phyloP scores from a whole-genome alignment of 2,888 invertebrate species.

The Nomada ruficornis region DNA sequence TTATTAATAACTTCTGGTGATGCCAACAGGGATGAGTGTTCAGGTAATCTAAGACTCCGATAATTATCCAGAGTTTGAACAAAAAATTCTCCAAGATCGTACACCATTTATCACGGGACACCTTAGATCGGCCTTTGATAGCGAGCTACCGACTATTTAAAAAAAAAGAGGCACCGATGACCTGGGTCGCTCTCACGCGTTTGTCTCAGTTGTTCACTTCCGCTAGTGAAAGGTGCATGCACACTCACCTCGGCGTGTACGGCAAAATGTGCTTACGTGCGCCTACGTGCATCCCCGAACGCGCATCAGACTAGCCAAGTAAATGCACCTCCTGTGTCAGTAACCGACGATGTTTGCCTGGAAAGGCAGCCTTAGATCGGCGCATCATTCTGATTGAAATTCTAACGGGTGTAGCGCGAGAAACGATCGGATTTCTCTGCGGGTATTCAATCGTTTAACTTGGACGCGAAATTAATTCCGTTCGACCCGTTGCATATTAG shows the following conservation, averaged over 20 bases:
- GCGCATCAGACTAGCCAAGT: conserved; percentile 45
- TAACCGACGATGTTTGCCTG: conserved; percentile 37
- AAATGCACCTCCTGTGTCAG: conserved; percentile 33
- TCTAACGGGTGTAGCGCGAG: conserved; percentile 45
- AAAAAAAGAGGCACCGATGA: conserved; percentile 73
- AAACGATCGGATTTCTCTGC: conserved; percentile 24
- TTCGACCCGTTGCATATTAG: not conserved
- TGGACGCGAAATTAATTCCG: conserved; percentile 9
- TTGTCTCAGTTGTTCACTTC: conserved; percentile 77
- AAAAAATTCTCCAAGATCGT: conserved; percentile 26
- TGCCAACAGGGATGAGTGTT: too few species aligned
- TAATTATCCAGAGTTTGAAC: conserved; percentile 30
- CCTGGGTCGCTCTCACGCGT: conserved; percentile 78
- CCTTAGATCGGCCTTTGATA: conserved; percentile 30
- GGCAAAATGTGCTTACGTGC: conserved; percentile 67
- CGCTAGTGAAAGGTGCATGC: conserved; percentile 79
- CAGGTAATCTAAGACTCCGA: not conserved
- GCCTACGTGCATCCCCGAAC: conserved; percentile 57
- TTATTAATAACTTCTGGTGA: not conserved
- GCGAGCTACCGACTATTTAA: conserved; percentile 34
- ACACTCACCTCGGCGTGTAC: conserved; percentile 61
- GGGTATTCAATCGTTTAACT: not conserved
- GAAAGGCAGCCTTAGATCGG: conserved; percentile 50
- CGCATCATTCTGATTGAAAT: conserved; percentile 67
- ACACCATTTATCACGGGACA: not conserved